Conservation (phyloP, 2,113 vertebrate species). For the Phoenicopterus ruber region DNA sequence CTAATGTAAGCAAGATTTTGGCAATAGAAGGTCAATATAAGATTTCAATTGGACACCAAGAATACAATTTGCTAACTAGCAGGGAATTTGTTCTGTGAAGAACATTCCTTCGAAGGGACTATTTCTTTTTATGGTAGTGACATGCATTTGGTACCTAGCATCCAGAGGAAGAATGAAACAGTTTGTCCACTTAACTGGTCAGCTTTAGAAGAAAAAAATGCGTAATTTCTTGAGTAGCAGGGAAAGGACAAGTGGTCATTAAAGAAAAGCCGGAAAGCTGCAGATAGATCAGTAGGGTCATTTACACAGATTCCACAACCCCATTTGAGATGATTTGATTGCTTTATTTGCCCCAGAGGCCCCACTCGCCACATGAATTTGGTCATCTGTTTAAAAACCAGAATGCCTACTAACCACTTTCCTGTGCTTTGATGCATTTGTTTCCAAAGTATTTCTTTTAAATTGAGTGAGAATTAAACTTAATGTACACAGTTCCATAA, state of each 20-base stretch:
- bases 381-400: conserved; percentile 23
- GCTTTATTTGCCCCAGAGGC: conserved; percentile 47
- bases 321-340: conserved; percentile 34
- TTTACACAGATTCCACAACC: conserved; percentile 5
- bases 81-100: not conserved
- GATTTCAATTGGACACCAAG: not conserved
- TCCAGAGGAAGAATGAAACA: not conserved
- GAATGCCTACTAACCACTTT: conserved; percentile 43
- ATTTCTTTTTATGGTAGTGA: not conserved
- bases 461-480: conserved; percentile 63
- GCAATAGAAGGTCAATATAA: not conserved
- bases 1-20: not conserved
- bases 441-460: conserved; percentile 58
- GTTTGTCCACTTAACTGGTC: not conserved
- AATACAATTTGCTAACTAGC: not conserved
- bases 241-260: not conserved
- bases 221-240: not conserved
- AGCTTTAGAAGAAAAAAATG: not conserved
- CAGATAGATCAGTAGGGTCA: conserved; percentile 1
- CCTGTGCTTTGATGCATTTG: conserved; percentile 30
- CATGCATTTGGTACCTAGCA: not conserved
- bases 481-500: conserved; percentile 31
- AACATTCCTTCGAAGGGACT: not conserved
- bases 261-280: conserved; percentile 19
- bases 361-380: not conserved